Conservation (phyloP, 2,888 invertebrate genomes). For the Sinhomidia bicolor region DNA sequence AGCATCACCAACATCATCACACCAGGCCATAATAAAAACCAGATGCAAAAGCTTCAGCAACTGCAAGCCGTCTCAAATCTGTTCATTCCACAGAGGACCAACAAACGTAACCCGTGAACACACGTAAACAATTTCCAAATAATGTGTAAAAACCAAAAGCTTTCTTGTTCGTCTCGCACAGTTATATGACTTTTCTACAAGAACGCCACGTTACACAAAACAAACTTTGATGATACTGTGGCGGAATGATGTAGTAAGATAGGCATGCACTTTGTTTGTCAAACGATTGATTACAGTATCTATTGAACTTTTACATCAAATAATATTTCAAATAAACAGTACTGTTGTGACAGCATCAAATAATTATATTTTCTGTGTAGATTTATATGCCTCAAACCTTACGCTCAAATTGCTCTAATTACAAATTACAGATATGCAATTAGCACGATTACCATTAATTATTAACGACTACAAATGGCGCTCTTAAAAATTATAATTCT, state of each 20-base stretch:
- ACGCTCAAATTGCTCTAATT: too few relatives aligned
- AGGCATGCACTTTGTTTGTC: background rate
- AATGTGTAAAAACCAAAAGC: background rate
- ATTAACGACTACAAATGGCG: too few relatives aligned
- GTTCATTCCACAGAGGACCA: slow-evolving; percentile 26
- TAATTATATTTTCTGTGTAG: too few relatives aligned
- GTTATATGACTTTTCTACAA: background rate
- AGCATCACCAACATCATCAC: slow-evolving; percentile 35
- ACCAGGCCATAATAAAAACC: slow-evolving; percentile 32
- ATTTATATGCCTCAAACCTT: too few relatives aligned
- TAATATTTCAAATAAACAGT: too few relatives aligned
- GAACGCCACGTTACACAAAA: background rate
- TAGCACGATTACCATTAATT: too few relatives aligned
- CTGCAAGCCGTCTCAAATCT: slow-evolving; percentile 29
- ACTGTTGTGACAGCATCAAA: too few relatives aligned
- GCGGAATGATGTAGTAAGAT: too few relatives aligned
- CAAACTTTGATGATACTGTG: too few relatives aligned
- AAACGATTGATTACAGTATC: background rate
- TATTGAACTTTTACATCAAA: background rate
- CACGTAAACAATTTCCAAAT: slow-evolving; percentile 24
- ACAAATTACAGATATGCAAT: too few relatives aligned
- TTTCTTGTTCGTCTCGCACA: background rate
- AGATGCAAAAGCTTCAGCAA: slow-evolving; percentile 34
- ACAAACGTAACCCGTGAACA: slow-evolving; percentile 24
- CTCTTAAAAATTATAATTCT: too few relatives aligned